Evolutionary conservation across 2,888 invertebrate species (phyloP).

Genomic region (Abrostola tripartita): DNA sequence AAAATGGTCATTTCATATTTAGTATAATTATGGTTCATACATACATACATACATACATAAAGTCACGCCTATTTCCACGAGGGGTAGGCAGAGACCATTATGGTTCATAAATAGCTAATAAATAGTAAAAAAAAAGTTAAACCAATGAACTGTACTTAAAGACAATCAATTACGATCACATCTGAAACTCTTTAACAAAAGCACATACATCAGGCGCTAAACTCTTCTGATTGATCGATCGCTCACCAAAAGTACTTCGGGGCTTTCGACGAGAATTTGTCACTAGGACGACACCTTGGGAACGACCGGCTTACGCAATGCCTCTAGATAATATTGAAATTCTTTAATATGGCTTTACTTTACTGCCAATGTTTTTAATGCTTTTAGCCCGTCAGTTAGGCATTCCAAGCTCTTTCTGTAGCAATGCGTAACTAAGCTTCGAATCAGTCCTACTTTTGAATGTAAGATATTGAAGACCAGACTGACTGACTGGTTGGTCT

Average conservation of each 20-base stretch:
- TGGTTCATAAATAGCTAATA: no score
- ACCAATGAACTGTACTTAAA: background rate
- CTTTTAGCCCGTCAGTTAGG: background rate
- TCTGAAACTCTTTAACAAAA: constrained; percentile 25
- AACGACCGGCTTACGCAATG: constrained; percentile 47
- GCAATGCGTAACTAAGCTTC: no score
- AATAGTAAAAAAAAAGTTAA: no score
- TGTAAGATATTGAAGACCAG: no score
- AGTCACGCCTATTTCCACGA: no score
- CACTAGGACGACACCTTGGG: constrained; percentile 73
- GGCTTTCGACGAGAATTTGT: constrained; percentile 73
- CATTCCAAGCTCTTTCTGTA: no score
- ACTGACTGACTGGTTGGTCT: no score
- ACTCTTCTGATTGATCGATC: constrained; percentile 75
- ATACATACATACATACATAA: no score
- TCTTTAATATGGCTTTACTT: constrained; percentile 7
- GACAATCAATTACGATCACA: constrained; percentile 8
- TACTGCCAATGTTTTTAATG: background rate
- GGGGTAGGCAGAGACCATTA: no score
- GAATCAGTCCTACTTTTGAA: no score
- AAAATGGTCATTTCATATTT: no score
- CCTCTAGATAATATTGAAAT: constrained; percentile 41
- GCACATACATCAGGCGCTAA: constrained; percentile 48
- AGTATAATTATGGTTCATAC: no score
- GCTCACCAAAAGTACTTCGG: constrained; percentile 66